Evolutionary conservation across 2,113 vertebrate genomes (phyloP).

Genomic region (Tringa solitaria): DNA sequence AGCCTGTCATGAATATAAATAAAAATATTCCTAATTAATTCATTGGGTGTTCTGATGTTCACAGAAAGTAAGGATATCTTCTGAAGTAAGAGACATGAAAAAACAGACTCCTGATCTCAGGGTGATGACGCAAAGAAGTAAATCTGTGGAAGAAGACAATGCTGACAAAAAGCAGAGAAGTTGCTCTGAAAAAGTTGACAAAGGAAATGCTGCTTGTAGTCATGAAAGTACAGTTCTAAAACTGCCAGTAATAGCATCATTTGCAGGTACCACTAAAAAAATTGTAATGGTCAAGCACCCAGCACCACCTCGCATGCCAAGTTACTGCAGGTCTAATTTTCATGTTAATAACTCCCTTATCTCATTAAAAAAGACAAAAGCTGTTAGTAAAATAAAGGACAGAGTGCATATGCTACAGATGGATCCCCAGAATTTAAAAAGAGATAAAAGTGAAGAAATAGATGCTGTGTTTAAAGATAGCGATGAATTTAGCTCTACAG

Average conservation of each 20-base stretch:
- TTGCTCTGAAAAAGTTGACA: not conserved
- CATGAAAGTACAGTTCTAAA: not conserved
- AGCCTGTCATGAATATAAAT: constrained; percentile 14
- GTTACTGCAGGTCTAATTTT: not conserved
- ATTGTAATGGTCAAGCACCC: constrained; percentile 31
- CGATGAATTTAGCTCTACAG: not conserved
- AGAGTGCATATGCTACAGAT: not conserved
- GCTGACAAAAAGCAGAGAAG: not conserved
- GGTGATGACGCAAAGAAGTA: not conserved
- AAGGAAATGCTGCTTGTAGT: not conserved
- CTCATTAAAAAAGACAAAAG: not conserved
- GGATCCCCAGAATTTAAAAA: not conserved
- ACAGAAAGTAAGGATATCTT: not conserved
- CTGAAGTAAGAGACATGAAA: not conserved
- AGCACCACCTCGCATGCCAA: not conserved
- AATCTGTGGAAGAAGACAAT: not conserved
- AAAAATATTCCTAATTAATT: constrained; percentile 44
- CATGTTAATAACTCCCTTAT: not conserved
- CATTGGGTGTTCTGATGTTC: not conserved
- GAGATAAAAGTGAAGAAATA: not conserved
- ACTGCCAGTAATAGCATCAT: constrained; percentile 61
- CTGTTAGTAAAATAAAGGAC: not conserved
- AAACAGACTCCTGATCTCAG: not conserved
- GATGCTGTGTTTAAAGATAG: not conserved
- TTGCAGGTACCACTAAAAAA: constrained; percentile 64